Percentiles rank a stretch among this genome's conserved stretches.
phyloP scores from a whole-genome alignment of 2,113 vertebrate species.

The Pygoscelis adeliae region DNA sequence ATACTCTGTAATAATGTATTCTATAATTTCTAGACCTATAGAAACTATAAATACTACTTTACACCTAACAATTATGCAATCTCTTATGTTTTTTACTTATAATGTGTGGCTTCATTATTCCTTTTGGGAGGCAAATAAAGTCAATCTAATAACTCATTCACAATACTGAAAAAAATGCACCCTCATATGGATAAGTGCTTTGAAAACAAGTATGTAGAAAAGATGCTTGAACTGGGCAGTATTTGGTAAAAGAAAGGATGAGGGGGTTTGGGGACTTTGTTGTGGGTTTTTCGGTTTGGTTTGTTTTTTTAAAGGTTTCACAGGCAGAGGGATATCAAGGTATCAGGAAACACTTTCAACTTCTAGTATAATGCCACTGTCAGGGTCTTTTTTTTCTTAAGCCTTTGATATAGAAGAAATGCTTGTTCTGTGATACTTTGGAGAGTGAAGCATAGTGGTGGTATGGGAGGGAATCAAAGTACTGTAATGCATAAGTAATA shows the following conservation, averaged over 20 bases:
- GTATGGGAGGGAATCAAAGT: neutral
- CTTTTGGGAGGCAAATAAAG: neutral
- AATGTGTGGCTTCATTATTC: neutral
- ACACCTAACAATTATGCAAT: neutral
- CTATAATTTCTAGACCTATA: neutral
- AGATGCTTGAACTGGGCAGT: neutral
- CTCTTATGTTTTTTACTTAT: neutral
- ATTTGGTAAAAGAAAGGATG: neutral
- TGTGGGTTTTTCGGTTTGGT: neutral
- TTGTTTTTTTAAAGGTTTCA: neutral
- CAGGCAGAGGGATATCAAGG: neutral
- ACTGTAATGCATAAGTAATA: neutral
- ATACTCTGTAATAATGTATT: neutral
- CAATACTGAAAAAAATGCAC: neutral
- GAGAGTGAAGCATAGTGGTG: neutral
- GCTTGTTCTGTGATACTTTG: neutral
- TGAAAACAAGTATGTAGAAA: neutral
- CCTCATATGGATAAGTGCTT: neutral
- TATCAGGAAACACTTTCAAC: neutral
- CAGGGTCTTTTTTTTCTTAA: neutral
- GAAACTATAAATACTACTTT: neutral
- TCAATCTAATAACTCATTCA: neutral
- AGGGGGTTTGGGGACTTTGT: accelerated
- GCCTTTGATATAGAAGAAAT: neutral
- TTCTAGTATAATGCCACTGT: neutral